Evolutionary conservation across 2,113 vertebrate genomes (phyloP), one percentile per base, ranked within the genome.

Genomic region (Syngnathus floridae): DNA sequence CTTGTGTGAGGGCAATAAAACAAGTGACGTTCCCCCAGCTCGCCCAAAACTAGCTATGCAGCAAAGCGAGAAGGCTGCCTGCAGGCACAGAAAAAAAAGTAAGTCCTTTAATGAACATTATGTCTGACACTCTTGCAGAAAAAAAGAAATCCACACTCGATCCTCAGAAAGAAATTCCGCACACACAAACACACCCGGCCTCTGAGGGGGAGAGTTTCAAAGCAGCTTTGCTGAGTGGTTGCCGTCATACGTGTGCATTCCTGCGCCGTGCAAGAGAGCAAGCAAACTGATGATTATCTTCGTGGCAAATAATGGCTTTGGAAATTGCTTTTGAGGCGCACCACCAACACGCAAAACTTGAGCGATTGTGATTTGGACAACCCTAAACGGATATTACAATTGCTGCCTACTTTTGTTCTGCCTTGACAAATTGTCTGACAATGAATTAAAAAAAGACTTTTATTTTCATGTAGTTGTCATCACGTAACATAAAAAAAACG

Each of bases 1-100:
- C 69, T 82, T 86, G 80, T 78, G 79, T 77, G 84, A 78, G 82
- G 86, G 86, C 81, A 87, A 89, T 89, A 89, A 89, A 89, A 82
- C 84, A 88, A 87, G 78, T 85, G 83, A 89, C 84, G 85, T 72
- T 87, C 76, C 80, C 26, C 74, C 85, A 85, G 85, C 76, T 81
- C 79, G 80, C 86, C 76, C 83, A 83, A 81, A 84, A 84, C 82
- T 86, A 83, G 86, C 85, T 87, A 79, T 88, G 83, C 84, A 80
- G 84, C 80, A 82, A 66, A 81, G 67, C 48, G 65, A 60, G 22
- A 54, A 12, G 70, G 66, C 66, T 73, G 64, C 45, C 56, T 59
- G 58, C 69, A 69, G 64, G 61, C 73, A 58, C 67, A 65, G 46
- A 67, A 56, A 16, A 7, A 12, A 12, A 43, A 64, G 64, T 35